Base-by-base conservation (phyloP, 2,888 invertebrate genomes). In the Hypolimnas misippus region DNA sequence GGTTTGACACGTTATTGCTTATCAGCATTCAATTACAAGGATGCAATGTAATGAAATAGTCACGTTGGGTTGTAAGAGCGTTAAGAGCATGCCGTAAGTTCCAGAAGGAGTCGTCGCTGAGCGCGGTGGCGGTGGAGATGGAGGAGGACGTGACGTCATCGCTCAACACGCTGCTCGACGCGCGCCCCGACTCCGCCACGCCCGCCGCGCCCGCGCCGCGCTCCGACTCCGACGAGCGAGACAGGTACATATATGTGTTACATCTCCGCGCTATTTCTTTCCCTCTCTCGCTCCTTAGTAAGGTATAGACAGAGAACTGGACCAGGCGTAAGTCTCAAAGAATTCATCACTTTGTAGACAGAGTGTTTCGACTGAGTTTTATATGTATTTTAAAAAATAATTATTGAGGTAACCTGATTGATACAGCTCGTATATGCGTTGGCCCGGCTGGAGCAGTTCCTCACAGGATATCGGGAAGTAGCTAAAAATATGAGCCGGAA, bases 91-190 rank as follows among this genome's bases (percentile, higher is more conserved):
- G 53, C 61, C 56, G 72, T 76, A 81, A 84, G 85, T 94, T 94
- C 77, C 95, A 96, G 92, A 95, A 95, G 87, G 95, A 95, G 81
- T 94, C 94, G 46, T 94, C 94, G 33, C 94, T 97, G 86, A 96
- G 96, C 78, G 95, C 97, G 67, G 97, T 97, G 71, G 96, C 96
- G 72, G 97, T 97, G 76, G 98, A 98, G 76, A 96, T 98, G 82
- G 98, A 97, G 83, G 98, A 98, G 85, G 97, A 97, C 84, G 95
- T 97, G 79, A 97, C 98, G 79, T 97, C 98, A 83, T 98, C 98
- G 69, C 93, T 98, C 67, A 98, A 98, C 89, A 97, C 97, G 66
- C 92, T 98, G 65, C 92, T 98, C 70, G 97, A 97, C 91, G 97
- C 96, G 54, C 92, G 95, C 49, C 93, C 92, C 59, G 93, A 92